Evolutionary conservation across 2,797 vertebrate species (phyloP), one percentile per base, ranked within the genome.

Genomic region (Hoplostethus atlanticus): DNA sequence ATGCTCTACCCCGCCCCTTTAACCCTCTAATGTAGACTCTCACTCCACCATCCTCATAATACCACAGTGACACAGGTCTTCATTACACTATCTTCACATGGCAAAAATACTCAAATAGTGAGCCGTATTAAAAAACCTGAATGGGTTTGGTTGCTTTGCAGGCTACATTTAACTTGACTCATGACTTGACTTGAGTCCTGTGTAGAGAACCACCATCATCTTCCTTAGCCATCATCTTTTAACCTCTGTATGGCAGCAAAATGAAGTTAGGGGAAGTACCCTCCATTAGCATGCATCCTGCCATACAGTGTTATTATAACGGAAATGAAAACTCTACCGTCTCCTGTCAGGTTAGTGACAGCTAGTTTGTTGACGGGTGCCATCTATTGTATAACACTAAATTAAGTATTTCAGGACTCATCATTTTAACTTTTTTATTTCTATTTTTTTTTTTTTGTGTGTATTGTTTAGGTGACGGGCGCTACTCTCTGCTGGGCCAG

Each of bases 401-500:
- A 40, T 40, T 10, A 11, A 40, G 38, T 40, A 40, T 40, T 44
- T 13, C 40, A 12, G 40, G 21, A 25, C 5, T 31, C 53, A 55
- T 34, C 53, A 21, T 70, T 62, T 15, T 17, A 2, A 59, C 21
- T 72, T 54, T 7, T 44, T 48, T 21, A 21, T 21, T 21, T 21
- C 21, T 21, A 21, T 21, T 21, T 21, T 21, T 11, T 50, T 21
- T 21, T 21, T 21, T 11, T 50, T 2, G 38, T 77, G 65, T 64
- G 11, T 84, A 63, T 76, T 83, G 4, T 48, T 59, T 82, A 98
- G 96, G 96, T 83, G 98, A 99, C 2, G 96, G 97, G 0, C 96
- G 97, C 62, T 99, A 97, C 90, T 98, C 98, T 0, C 88, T 99
- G 77, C 91, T 99, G 90, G 98, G 98, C 51, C 97, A 98, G 73